These are phyloP conservation scores for Labeo catla DNA, from an alignment of 2,113 vertebrate genomes.

Conservation along the genomic window DNA sequence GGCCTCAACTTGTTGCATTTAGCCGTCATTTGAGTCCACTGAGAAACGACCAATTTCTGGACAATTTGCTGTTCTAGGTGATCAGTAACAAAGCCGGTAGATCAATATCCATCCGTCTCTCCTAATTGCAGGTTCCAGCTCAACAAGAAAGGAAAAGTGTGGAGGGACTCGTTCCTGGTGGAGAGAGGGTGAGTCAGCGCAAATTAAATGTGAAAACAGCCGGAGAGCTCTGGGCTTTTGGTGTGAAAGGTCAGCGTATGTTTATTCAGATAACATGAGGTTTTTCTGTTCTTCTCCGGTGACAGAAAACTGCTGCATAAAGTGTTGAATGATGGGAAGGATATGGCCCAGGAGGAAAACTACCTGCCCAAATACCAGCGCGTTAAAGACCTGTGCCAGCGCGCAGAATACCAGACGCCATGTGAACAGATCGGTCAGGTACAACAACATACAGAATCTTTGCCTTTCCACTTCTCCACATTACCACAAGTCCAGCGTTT, in stretches of 20 bases:
- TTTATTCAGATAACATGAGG: conserved; percentile 2
- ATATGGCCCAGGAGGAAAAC: conserved; percentile 90
- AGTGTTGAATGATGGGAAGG: conserved; percentile 79
- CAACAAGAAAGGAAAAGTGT: conserved; percentile 89
- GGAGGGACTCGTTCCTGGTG: conserved; percentile 96
- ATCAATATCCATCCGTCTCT: conserved; percentile 43
- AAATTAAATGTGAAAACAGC: conserved; percentile 25
- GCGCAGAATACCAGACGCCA: conserved; percentile 92
- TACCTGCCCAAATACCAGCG: conserved; percentile 93
- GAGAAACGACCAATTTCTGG: not conserved
- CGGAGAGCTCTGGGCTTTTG: not conserved
- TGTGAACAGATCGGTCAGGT: conserved; percentile 96
- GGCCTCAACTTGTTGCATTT: conserved; percentile 24
- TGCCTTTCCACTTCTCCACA: not conserved
- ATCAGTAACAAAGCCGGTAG: conserved; percentile 1
- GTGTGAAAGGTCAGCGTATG: not conserved
- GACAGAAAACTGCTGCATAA: conserved; percentile 91
- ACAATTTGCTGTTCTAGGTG: not conserved
- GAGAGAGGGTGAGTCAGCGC: conserved; percentile 87
- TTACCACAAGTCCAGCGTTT: not conserved
- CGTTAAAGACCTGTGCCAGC: conserved; percentile 93
- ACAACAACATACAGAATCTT: conserved; percentile 16
- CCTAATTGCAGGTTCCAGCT: conserved; percentile 84
- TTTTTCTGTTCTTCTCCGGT: conserved; percentile 31
- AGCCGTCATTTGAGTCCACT: not conserved